Percentiles rank a stretch among this genome's conserved stretches.
These are phyloP conservation scores for Heliconius congener DNA, from an alignment of 1,140 invertebrate genomes.

Conservation along the genomic window DNA sequence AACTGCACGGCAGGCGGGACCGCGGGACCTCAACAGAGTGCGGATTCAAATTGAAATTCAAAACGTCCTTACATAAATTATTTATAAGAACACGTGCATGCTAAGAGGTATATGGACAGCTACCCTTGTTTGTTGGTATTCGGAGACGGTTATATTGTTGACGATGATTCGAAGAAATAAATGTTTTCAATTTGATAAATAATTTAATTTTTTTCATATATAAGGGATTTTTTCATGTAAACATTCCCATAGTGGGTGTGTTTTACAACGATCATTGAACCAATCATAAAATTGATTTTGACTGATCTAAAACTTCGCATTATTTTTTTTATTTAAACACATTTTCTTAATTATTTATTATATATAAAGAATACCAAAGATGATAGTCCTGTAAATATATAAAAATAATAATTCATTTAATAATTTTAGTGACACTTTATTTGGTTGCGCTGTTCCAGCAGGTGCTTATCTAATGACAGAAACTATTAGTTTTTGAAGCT, in stretches of 20 bases:
- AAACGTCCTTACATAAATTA: constrained; percentile 32
- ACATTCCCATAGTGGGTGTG: no score
- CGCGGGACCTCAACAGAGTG: background rate
- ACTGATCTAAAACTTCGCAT: no score
- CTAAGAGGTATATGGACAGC: background rate
- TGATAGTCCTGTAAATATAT: no score
- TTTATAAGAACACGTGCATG: constrained; percentile 32
- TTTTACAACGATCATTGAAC: no score
- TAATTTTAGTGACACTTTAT: background rate
- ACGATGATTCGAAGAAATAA: background rate
- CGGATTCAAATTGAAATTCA: constrained; percentile 30
- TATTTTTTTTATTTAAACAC: no score
- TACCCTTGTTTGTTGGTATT: background rate
- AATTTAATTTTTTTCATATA: no score
- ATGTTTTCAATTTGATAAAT: background rate
- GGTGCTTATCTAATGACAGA: background rate
- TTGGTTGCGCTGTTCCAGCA: background rate
- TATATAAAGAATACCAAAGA: no score
- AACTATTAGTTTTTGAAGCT: background rate
- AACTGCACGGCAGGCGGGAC: constrained; percentile 13
- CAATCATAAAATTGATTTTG: no score
- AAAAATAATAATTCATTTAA: background rate
- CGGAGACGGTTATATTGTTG: background rate
- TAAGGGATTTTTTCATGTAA: no score
- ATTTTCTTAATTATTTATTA: no score